Percentiles rank a stretch among this genome's conserved stretches.
Evolutionary conservation across 2,888 invertebrate species (phyloP).

Genomic region (Papilio elwesi): DNA sequence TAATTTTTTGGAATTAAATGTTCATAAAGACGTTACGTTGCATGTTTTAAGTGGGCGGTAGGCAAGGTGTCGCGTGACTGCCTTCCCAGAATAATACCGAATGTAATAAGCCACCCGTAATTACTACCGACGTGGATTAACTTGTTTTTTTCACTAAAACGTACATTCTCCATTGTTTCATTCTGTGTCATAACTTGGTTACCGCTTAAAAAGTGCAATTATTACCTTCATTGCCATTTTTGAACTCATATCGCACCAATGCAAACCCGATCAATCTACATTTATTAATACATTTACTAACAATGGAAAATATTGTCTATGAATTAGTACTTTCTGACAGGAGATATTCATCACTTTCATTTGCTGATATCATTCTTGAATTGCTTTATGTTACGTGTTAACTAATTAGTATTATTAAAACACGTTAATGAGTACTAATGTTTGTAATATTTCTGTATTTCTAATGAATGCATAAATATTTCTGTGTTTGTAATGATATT

Average conservation of each 20-base stretch:
- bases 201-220: background rate
- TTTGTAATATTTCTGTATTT: too few species aligned
- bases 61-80: conserved; percentile 29
- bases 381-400: too few species aligned
- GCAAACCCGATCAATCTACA: too few species aligned
- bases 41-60: conserved; percentile 26
- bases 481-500: too few species aligned
- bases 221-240: background rate
- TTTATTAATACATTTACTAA: too few species aligned
- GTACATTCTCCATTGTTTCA: conserved; percentile 4
- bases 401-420: too few species aligned
- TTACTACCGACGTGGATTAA: conserved; percentile 27
- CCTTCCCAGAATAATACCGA: conserved; percentile 27
- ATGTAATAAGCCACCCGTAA: conserved; percentile 34
- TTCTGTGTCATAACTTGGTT: background rate
- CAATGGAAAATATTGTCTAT: too few species aligned
- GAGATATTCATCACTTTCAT: too few species aligned
- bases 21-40: conserved; percentile 18
- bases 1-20: background rate
- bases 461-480: too few species aligned
- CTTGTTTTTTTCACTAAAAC: conserved; percentile 20
- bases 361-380: too few species aligned
- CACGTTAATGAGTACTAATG: too few species aligned
- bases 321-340: too few species aligned
- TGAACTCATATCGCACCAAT: background rate